Percentiles rank a stretch among this genome's conserved stretches.
phyloP scores from a whole-genome alignment of 2,888 invertebrate genomes.

The Mellilla xanthometata region DNA sequence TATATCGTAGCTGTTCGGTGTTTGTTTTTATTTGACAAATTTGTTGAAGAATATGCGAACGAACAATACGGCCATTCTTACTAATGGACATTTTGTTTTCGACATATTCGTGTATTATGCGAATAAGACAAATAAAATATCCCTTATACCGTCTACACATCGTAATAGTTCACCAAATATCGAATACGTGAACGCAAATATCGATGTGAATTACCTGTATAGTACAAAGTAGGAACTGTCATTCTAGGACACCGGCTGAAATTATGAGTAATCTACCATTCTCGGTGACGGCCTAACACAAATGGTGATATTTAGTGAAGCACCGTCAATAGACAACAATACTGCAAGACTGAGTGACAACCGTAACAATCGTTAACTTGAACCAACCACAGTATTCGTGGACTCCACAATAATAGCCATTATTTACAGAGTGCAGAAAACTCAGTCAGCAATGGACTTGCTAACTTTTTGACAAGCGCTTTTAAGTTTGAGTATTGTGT shows the following conservation, averaged over 20 bases:
- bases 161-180: too few relatives aligned
- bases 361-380: conserved; percentile 49
- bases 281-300: conserved; percentile 10
- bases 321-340: conserved; percentile 43
- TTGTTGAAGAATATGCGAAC: too few relatives aligned
- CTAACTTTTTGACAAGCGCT: conserved; percentile 20
- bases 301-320: conserved; percentile 29
- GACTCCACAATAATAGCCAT: conserved; percentile 39
- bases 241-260: neutral
- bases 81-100: too few relatives aligned
- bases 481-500: conserved; percentile 10
- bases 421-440: conserved; percentile 45
- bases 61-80: too few relatives aligned
- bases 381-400: conserved; percentile 32
- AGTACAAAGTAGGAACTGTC: neutral
- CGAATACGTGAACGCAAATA: too few relatives aligned
- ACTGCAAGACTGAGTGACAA: conserved; percentile 54
- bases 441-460: conserved; percentile 30
- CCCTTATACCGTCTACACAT: too few relatives aligned
- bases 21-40: too few relatives aligned
- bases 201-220: too few relatives aligned
- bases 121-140: too few relatives aligned
- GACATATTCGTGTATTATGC: too few relatives aligned
- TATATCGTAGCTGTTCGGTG: too few relatives aligned
- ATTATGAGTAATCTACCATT: neutral